These are phyloP conservation scores for Oenanthe oenanthe DNA, from an alignment of 2,113 vertebrate species.

Conservation along the genomic window DNA sequence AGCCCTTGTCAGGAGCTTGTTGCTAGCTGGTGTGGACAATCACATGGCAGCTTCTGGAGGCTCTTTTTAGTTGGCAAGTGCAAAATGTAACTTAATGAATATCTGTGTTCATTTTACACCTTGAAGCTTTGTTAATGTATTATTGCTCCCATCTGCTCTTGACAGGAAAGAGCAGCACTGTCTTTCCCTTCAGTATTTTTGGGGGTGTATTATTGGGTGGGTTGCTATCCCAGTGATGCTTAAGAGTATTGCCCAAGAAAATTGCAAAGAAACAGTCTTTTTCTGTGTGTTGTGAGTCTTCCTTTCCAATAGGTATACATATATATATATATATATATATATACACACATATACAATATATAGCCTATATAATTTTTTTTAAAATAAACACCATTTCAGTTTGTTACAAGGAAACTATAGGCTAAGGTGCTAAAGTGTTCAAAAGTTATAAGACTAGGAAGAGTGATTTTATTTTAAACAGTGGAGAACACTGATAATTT, in stretches of 20 bases:
- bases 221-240: neutral
- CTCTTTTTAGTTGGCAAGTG: neutral
- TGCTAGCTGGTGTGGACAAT: neutral
- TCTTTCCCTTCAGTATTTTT: neutral
- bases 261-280: neutral
- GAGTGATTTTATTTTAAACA: neutral
- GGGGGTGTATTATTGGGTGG: neutral
- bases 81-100: neutral
- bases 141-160: neutral
- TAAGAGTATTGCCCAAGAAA: neutral
- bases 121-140: neutral
- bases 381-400: neutral
- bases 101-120: neutral
- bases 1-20: neutral
- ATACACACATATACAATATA: too few species aligned
- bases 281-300: neutral
- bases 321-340: too few species aligned
- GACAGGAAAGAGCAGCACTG: neutral
- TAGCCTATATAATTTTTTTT: neutral
- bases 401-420: neutral
- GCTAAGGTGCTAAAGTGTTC: neutral
- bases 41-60: neutral
- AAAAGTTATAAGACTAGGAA: neutral
- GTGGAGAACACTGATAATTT: neutral
- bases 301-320: neutral